Evolutionary conservation across 2,888 invertebrate species (phyloP).

Genomic region (Lithosia quadra): DNA sequence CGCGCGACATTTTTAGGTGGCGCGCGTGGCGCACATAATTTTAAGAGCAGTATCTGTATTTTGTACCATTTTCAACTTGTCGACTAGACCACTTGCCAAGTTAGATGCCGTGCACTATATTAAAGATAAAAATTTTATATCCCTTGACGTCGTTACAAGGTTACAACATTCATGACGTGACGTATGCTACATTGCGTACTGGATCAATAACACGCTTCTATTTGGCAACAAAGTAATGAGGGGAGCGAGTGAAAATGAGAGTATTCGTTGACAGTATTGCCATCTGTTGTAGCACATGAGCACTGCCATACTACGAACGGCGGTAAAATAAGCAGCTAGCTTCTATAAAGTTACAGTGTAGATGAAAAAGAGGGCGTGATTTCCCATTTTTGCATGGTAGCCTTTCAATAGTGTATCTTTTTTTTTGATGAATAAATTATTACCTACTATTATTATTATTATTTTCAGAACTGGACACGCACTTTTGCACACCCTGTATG

Average conservation of each 20-base stretch:
- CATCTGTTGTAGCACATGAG: background rate
- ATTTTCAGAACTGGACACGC: conserved; percentile 96
- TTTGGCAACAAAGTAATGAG: background rate
- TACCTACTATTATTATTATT: too few species aligned
- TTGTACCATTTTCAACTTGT: too few species aligned
- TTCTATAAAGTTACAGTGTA: background rate
- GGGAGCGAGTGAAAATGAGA: background rate
- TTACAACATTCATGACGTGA: background rate
- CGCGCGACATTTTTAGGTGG: too few species aligned
- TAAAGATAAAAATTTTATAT: too few species aligned
- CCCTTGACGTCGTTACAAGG: background rate
- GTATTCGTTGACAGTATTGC: background rate
- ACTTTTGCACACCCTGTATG: conserved; percentile 98
- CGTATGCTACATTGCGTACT: background rate
- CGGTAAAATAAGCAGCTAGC: background rate
- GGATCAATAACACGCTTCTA: conserved; percentile 1
- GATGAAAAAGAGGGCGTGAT: background rate
- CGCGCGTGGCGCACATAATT: too few species aligned
- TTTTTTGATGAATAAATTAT: too few species aligned
- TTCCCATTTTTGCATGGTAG: background rate
- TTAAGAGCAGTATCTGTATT: too few species aligned
- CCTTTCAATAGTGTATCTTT: too few species aligned
- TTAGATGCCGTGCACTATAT: too few species aligned
- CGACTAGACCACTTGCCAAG: too few species aligned
- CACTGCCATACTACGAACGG: background rate